Percentiles rank a stretch among this genome's conserved stretches.
Conservation (phyloP, 2,113 vertebrate species). For the Chionodraco myersi region DNA sequence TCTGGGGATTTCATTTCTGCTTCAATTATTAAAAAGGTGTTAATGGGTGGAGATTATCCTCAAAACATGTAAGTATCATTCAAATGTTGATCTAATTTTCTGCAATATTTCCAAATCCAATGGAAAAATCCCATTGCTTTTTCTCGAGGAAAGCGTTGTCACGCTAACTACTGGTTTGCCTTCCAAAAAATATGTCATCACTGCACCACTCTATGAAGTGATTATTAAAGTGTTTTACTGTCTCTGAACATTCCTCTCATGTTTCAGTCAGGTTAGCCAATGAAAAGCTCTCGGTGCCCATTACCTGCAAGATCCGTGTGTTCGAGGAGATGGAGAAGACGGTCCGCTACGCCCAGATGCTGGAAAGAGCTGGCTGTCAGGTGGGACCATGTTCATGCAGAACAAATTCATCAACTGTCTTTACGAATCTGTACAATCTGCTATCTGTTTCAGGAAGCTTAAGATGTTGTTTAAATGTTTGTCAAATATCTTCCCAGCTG, state of each 20-base stretch:
- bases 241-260: neutral
- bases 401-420: neutral
- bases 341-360: conserved; percentile 93
- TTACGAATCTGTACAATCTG: neutral
- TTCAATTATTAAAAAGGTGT: too few relatives aligned
- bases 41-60: too few relatives aligned
- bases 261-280: conserved; percentile 90
- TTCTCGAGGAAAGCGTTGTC: too few relatives aligned
- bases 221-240: neutral
- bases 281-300: conserved; percentile 93
- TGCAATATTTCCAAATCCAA: too few relatives aligned
- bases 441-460: neutral
- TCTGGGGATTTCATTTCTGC: too few relatives aligned
- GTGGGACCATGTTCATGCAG: conserved; percentile 69
- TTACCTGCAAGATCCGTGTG: conserved; percentile 98
- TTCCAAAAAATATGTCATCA: too few relatives aligned
- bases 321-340: conserved; percentile 95
- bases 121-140: too few relatives aligned
- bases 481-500: conserved; percentile 77
- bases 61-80: too few relatives aligned
- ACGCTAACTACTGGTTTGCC: too few relatives aligned
- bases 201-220: too few relatives aligned
- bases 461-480: neutral
- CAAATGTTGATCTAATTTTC: too few relatives aligned
- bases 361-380: conserved; percentile 98